phyloP scores from a whole-genome alignment of 2,797 vertebrate species.

The Poeciliopsis presidionis region DNA sequence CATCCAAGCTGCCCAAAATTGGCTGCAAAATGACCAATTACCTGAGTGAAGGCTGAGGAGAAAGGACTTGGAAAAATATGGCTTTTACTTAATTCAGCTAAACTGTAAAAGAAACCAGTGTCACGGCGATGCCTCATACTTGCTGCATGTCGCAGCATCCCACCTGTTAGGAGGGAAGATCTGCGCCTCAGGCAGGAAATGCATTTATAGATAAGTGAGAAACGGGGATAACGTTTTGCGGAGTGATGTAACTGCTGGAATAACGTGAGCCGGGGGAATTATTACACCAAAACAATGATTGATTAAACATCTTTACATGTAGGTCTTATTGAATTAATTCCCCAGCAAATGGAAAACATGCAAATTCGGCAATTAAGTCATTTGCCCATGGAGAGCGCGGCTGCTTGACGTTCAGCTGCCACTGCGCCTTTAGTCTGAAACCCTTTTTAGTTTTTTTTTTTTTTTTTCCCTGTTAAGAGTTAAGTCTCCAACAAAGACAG shows the following conservation, averaged over 20 bases:
- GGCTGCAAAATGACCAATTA: conserved; percentile 87
- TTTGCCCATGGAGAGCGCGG: conserved; percentile 85
- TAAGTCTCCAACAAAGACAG: conserved; percentile 99
- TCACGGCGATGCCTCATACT: conserved; percentile 56
- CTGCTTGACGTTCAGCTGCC: conserved; percentile 94
- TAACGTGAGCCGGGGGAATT: conserved; percentile 34
- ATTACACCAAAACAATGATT: conserved; percentile 82
- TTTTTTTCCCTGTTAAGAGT: conserved; percentile 86
- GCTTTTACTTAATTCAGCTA: conserved; percentile 83
- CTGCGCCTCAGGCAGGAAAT: conserved; percentile 59
- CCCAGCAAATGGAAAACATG: conserved; percentile 90
- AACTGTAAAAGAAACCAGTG: conserved; percentile 79
- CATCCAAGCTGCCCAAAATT: conserved; percentile 83
- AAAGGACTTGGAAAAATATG: conserved; percentile 77
- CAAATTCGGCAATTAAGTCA: conserved; percentile 94
- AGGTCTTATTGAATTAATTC: conserved; percentile 92
- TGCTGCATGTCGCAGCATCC: conserved; percentile 44
- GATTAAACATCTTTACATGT: conserved; percentile 89
- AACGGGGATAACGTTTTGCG: conserved; percentile 32
- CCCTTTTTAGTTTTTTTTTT: conserved; percentile 81
- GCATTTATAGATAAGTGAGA: conserved; percentile 46
- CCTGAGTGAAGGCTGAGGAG: conserved; percentile 75
- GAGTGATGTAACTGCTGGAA: conserved; percentile 24
- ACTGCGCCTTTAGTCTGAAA: conserved; percentile 80
- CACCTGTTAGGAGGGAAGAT: conserved; percentile 52